Evolutionary conservation across 2,113 vertebrate species (phyloP), one percentile per base, ranked within the genome.

Genomic region (Ameiurus melas): DNA sequence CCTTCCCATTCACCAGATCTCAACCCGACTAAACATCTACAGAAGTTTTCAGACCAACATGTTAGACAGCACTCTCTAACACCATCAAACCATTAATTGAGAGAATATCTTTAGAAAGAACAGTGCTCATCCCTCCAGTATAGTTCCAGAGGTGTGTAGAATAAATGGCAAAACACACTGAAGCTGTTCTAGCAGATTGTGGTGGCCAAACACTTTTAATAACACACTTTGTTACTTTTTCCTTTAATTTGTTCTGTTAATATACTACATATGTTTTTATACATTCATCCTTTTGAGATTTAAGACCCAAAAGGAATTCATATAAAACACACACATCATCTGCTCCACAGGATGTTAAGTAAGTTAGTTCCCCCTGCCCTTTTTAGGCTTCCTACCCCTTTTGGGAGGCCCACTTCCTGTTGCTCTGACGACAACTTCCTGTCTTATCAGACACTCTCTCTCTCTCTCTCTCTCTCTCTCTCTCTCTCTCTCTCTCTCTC

Each of bases 351-450:
- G 95, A 96, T 95, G 91, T 90, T 85, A 16, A 16, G 53, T 51
- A 77, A 22, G 53, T 39, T 78, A 39, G 73, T 86, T 62, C 78
- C 71, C 87, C 91, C 75, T 57, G 36, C 82, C 66, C 81, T 78
- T 86, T 86, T 79, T 51, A 82, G 60, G 47, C 89, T 60, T 16
- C 43, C 91, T 89, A 87, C 53, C 75, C 85, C 89, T 19, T 82
- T 83, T 85, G 90, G 92, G 93, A 93, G 93, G 94, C 92, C 92
- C 90, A 88, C 92, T 95, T 95, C 95, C 95, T 95, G 93, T 92
- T 84, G 87, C 85, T 89, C 86, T 94, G 93, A 95, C 92, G 89
- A 90, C 83, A 88, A 90, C 91, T 95, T 96, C 94, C 94, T 93
- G 89, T 93, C 89, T 90, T 81, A 89, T 85, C 81, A 20, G 27